Evolutionary conservation across 1,140 invertebrate species (phyloP), one percentile per base, ranked within the genome.

Genomic region (Globodera rostochiensis): DNA sequence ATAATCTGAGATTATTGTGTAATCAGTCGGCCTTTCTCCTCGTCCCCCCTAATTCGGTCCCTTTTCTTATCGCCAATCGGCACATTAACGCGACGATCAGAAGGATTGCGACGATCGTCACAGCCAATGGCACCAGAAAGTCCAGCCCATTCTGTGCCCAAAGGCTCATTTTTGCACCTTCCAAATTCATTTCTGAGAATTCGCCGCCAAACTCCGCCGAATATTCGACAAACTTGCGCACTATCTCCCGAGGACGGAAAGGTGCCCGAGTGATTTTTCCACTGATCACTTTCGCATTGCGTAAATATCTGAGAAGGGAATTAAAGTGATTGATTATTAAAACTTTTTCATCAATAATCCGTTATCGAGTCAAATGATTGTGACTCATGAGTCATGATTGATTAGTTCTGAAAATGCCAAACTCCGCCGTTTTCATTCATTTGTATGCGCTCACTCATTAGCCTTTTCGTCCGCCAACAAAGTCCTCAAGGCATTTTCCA

Each of bases 401-500:
- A 3, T 9, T 70, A 19, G n/a, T 45, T 8, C 3, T 70, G 8
- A 70, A 15, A 70, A 25, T 21, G 70, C 36, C 36, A 36, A 36
- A 36, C 36, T 36, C 36, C 36, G 36, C 36, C 36, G 36, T 36
- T 36, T 36, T 36, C 36, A 36, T 36, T 36, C 0, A 36, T 36
- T 36, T 36, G 19, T 75, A 6, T 79, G 53, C 69, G 19, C 9
- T 73, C 53, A 67, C n/a, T 47, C 0, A 70, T 21, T 11, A 49
- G 60, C 57, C 79, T 66, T 85, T 25, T 84, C 57, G 19, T 79
- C 74, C 25, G 84, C 19, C 9, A 85, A 15, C 45, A 85, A 49
- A 50, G 79, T 50, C 15, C 36, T 47, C 49, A 85, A 49, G 13
- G 83, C 60, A 15, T 46, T 53, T 36, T 74, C 49, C 6, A 85